Percentiles rank a stretch among this genome's conserved stretches.
These are phyloP conservation scores for Euphonia xanthogaster DNA, from an alignment of 2,797 vertebrate genomes.

Conservation along the genomic window DNA sequence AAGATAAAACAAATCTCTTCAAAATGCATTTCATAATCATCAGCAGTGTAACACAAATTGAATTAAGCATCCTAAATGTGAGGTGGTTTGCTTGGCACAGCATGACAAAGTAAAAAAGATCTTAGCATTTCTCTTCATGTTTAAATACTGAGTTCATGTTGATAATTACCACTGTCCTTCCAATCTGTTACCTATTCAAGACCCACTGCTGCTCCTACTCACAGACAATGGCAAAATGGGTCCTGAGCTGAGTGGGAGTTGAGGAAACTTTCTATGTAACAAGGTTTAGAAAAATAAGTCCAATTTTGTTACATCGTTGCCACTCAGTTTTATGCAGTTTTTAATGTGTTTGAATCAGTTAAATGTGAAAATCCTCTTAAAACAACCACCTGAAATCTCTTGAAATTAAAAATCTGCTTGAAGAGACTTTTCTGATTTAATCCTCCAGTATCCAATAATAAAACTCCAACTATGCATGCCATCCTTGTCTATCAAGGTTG, in stretches of 20 bases:
- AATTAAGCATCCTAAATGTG: slow-evolving; percentile 3
- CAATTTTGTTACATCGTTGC: not conserved
- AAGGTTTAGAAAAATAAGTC: not conserved
- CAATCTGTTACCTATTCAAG: not conserved
- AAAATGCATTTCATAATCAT: not conserved
- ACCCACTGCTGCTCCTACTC: not conserved
- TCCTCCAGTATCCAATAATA: not conserved
- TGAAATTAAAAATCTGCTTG: not conserved
- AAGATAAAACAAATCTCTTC: not conserved
- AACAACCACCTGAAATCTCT: not conserved
- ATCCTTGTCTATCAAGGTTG: not conserved
- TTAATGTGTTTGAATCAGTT: not conserved
- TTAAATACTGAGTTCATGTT: not conserved
- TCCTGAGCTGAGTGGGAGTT: not conserved
- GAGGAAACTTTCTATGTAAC: not conserved
- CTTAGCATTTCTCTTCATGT: not conserved
- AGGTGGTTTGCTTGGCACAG: slow-evolving; percentile 14
- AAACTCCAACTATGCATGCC: not conserved
- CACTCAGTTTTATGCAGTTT: not conserved
- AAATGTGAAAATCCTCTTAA: not conserved
- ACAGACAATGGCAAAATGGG: not conserved
- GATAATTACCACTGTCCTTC: slow-evolving; percentile 15
- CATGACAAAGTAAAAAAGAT: not conserved
- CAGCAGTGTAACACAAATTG: not conserved
- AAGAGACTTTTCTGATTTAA: not conserved